Evolutionary conservation across 53 echinoderm and acorn worm species (phyloP).

Genomic region (Paelopatides confundens): DNA sequence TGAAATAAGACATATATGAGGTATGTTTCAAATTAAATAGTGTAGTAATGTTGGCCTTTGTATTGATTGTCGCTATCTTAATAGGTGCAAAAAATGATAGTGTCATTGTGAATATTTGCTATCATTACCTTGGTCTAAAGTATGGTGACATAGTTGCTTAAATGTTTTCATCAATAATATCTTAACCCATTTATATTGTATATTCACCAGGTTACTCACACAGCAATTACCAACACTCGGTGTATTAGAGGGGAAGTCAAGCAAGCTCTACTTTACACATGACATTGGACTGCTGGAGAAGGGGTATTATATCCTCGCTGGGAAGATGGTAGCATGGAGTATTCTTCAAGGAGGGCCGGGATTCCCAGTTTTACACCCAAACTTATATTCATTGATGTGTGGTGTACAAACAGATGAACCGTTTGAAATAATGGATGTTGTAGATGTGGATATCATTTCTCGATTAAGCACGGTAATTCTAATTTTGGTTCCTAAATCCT

Average conservation of each 20-base stretch:
- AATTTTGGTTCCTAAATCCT: too few relatives aligned
- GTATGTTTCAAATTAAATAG: too few relatives aligned
- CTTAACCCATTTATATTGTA: too few relatives aligned
- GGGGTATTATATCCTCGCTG: constrained; percentile 59
- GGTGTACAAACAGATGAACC: background rate
- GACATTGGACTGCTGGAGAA: constrained; percentile 31
- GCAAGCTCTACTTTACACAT: background rate
- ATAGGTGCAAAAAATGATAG: too few relatives aligned
- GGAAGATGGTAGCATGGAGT: constrained; percentile 57
- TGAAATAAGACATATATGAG: too few relatives aligned
- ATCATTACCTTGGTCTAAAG: too few relatives aligned
- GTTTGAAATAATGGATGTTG: background rate
- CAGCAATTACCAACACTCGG: background rate
- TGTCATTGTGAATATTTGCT: too few relatives aligned
- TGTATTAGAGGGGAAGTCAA: background rate
- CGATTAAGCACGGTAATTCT: too few relatives aligned
- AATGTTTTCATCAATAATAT: too few relatives aligned
- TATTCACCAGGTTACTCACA: background rate
- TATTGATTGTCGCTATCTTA: too few relatives aligned
- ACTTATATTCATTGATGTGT: constrained; percentile 43
- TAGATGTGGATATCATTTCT: constrained; percentile 18
- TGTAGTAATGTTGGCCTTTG: too few relatives aligned
- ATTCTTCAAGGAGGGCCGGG: constrained; percentile 68
- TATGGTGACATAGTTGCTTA: too few relatives aligned
- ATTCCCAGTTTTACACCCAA: constrained; percentile 16